Conservation (phyloP, 2,888 invertebrate species). For the Monoplex corrugatus region DNA sequence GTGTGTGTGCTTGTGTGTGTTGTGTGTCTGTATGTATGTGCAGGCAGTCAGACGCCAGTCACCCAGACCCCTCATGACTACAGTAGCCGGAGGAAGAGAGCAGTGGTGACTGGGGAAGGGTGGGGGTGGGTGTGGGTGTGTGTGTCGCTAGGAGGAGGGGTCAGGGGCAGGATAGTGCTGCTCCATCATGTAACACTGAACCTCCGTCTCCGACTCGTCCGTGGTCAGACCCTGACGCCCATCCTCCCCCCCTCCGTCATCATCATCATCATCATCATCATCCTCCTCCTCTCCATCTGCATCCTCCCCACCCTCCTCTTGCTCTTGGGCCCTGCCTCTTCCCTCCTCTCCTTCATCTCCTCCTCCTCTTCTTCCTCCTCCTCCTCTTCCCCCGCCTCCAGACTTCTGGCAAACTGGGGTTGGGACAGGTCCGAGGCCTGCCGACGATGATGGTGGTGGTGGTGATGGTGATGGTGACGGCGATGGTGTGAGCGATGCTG, state of each 20-base stretch:
- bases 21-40: background rate
- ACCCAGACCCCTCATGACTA: background rate
- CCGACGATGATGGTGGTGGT: background rate
- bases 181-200: slow-evolving; percentile 73
- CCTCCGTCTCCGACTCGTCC: slow-evolving; percentile 69
- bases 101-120: background rate
- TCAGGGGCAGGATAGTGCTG: slow-evolving; percentile 66
- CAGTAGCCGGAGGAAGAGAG: background rate
- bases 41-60: background rate
- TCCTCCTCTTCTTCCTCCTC: background rate
- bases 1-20: no score
- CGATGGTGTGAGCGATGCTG: slow-evolving; percentile 22
- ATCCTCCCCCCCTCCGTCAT: slow-evolving; percentile 12
- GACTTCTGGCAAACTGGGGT: background rate
- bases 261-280: background rate
- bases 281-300: slow-evolving; percentile 2
- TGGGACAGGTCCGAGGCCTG: slow-evolving; percentile 31
- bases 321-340: background rate
- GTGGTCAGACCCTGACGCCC: slow-evolving; percentile 55
- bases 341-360: background rate
- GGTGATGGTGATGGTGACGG: background rate
- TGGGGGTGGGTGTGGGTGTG: background rate
- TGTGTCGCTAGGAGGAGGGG: slow-evolving; percentile 52
- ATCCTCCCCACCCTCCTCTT: background rate
- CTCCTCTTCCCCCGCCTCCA: background rate